Evolutionary conservation across 1,140 invertebrate species (phyloP).

Genomic region (Scaptomyza graminum): DNA sequence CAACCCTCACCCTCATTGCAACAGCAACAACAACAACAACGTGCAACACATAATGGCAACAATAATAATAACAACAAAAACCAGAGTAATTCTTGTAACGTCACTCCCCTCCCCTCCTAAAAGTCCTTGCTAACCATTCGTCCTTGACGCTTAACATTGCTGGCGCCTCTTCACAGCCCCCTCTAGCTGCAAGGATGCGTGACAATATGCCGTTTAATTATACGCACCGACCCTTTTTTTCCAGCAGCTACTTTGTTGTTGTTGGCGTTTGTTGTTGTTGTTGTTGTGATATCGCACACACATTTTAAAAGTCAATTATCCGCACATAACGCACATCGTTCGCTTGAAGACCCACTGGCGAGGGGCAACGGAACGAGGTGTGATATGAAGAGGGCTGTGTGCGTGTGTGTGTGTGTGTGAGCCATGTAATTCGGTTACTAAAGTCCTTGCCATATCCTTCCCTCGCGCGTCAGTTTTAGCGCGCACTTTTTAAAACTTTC

Average conservation of each 20-base stretch:
- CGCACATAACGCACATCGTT: constrained; percentile 81
- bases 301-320: constrained; percentile 82
- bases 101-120: constrained; percentile 19
- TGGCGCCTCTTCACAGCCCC: neutral
- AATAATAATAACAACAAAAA: constrained; percentile 33
- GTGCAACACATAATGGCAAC: constrained; percentile 51
- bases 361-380: neutral
- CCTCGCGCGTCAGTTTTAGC: constrained; percentile 77
- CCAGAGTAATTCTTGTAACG: constrained; percentile 23
- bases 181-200: constrained; percentile 63
- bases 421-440: neutral
- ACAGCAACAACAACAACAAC: constrained; percentile 24
- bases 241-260: constrained; percentile 5
- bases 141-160: constrained; percentile 30
- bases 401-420: too few species aligned
- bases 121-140: constrained; percentile 38
- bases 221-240: constrained; percentile 64
- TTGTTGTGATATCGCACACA: constrained; percentile 75
- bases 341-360: constrained; percentile 22
- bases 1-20: neutral
- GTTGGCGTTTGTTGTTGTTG: constrained; percentile 45
- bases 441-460: constrained; percentile 59
- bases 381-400: too few species aligned
- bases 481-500: constrained; percentile 49
- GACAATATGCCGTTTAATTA: constrained; percentile 82